A percentile compares a stretch with the other conserved stretches of the same genome.
Conservation (phyloP, 2,797 vertebrate genomes). For the Argya squamiceps region DNA sequence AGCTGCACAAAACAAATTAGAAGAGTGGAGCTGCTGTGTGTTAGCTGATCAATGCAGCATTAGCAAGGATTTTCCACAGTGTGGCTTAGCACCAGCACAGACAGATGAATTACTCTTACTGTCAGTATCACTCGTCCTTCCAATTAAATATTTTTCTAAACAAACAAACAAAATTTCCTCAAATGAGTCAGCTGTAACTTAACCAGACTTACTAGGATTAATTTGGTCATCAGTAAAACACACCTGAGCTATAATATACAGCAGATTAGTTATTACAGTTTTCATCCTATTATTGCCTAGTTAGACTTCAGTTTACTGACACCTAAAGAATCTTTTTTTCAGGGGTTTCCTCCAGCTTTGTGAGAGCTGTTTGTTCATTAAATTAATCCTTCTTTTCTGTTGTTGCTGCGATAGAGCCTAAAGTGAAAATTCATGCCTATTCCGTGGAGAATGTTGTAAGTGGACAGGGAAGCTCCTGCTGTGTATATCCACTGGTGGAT, state of each 20-base stretch:
- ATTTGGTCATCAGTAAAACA: conserved; percentile 15
- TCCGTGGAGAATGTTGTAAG: background rate
- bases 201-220: background rate
- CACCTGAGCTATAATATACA: background rate
- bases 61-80: conserved; percentile 42
- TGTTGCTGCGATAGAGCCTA: background rate
- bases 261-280: background rate
- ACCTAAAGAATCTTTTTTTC: background rate
- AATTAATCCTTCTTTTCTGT: background rate
- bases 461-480: background rate
- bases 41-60: conserved; percentile 43
- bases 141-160: conserved; percentile 41
- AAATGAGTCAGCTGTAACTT: background rate
- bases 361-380: background rate
- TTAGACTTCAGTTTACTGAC: background rate
- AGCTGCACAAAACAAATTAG: conserved; percentile 55
- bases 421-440: background rate
- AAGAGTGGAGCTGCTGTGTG: background rate
- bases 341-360: background rate
- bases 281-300: background rate
- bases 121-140: conserved; percentile 1
- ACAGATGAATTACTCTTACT: conserved; percentile 13
- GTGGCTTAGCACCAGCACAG: conserved; percentile 17
- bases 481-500: background rate
- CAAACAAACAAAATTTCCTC: conserved; percentile 45